Evolutionary conservation across 2,113 vertebrate species (phyloP), one percentile per base, ranked within the genome.

Genomic region (Xiphophorus maculatus): DNA sequence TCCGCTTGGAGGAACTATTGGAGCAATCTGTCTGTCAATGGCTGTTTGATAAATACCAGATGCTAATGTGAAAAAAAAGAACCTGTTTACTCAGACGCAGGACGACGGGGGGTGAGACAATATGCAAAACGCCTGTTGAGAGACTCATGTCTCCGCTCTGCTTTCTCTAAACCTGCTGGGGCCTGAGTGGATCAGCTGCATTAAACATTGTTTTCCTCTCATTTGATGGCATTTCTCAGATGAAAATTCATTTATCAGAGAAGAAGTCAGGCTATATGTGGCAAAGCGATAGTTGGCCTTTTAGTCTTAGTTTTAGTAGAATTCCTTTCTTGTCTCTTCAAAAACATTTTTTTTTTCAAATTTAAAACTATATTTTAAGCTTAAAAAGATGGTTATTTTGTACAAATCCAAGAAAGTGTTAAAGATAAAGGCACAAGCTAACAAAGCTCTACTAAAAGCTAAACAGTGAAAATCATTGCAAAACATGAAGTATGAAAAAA

Each of bases 31-130:
- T 76, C 27, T 72, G 51, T 54, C 30, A 80, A 62, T 73, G 62
- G 68, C 61, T 69, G 60, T 85, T 71, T 33, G 72, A 87, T 73
- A 78, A 79, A 82, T 63, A 78, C 19, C 42, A 42, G 40, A 74
- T 75, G 63, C 71, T 73, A 67, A 79, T 80, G 68, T 44, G 65
- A n/a, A 64, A 28, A 25, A 25, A 54, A 25, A 42, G 27, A 77
- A 66, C 27, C 19, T 13, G 48, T 80, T 71, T 73, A 63, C 48
- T 79, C 51, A 44, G 29, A 40, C 35, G 9, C 60, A 73, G 76
- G 35, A 60, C 25, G 14, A 63, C 5, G 1, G 28, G 70, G 71
- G 66, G 58, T 32, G 68, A 48, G 1, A 58, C 63, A 67, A 72
- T 62, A 62, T 79, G 61, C 64, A 54, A 66, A 83, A 69, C 44